phyloP scores from a whole-genome alignment of 1,140 invertebrate species.

The Atta texana region DNA sequence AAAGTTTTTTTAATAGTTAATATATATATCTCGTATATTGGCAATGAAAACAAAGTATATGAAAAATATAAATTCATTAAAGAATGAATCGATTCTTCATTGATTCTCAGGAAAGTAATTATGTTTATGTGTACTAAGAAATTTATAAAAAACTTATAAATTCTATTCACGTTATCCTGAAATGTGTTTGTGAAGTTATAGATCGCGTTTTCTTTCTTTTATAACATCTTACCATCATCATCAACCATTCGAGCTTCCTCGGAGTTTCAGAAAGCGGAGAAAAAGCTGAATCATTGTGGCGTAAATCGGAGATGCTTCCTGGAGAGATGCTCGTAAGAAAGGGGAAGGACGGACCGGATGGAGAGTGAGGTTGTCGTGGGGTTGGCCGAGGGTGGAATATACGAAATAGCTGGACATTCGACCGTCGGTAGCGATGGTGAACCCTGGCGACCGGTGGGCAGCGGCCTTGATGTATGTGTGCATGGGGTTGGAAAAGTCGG shows the following conservation, averaged over 20 bases:
- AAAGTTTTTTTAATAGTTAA: background rate
- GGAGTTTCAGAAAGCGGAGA: constrained; percentile 40
- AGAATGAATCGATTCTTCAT: background rate
- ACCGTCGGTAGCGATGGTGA: constrained; percentile 34
- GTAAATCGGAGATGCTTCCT: constrained; percentile 66
- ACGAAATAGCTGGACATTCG: constrained; percentile 53
- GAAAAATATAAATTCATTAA: constrained; percentile 12
- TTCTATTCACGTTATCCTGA: constrained; percentile 35
- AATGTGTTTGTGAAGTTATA: background rate
- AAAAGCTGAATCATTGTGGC: constrained; percentile 68
- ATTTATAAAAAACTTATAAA: background rate
- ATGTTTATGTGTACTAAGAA: background rate
- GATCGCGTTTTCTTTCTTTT: constrained; percentile 9
- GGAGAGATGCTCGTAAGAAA: constrained; percentile 50
- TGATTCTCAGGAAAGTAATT: background rate
- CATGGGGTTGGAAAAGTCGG: constrained; percentile 54
- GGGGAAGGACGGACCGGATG: constrained; percentile 59
- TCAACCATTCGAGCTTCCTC: background rate
- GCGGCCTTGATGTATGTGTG: constrained; percentile 67
- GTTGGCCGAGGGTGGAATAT: constrained; percentile 44
- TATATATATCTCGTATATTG: background rate
- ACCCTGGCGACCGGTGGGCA: constrained; percentile 74
- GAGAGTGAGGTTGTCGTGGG: constrained; percentile 25
- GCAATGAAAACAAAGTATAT: background rate
- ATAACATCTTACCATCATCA: constrained; percentile 30